Percentiles rank a stretch among this genome's conserved stretches.
Evolutionary conservation across 92 coral and sea anemone species (phyloP).

Genomic region (Zoanthus gigantus): DNA sequence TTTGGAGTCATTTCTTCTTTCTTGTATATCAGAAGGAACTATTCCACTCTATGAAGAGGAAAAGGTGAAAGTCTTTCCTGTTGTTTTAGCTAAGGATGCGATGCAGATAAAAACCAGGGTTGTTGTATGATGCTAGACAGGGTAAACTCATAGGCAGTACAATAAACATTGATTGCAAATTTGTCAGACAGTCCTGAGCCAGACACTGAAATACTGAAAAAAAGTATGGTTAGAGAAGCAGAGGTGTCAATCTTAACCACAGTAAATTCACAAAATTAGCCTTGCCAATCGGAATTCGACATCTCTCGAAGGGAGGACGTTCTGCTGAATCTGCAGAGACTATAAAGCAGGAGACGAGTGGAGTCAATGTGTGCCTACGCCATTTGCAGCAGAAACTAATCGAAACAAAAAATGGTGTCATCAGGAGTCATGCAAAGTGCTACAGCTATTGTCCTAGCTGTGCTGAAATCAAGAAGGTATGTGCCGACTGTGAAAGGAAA

Average conservation of each 20-base stretch:
- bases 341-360: constrained; percentile 38
- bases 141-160: constrained; percentile 25
- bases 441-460: constrained; percentile 48
- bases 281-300: constrained; percentile 35
- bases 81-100: constrained; percentile 40
- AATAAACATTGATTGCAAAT: constrained; percentile 2
- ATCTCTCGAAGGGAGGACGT: constrained; percentile 35
- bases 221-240: constrained; percentile 50
- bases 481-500: constrained; percentile 41
- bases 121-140: constrained; percentile 44
- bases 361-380: constrained; percentile 49
- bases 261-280: constrained; percentile 41
- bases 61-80: constrained; percentile 46
- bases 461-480: constrained; percentile 34
- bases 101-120: constrained; percentile 57
- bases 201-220: constrained; percentile 46
- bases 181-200: constrained; percentile 39
- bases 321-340: constrained; percentile 35
- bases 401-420: constrained; percentile 50
- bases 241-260: constrained; percentile 44
- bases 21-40: constrained; percentile 23
- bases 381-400: constrained; percentile 53
- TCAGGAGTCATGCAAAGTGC: constrained; percentile 42
- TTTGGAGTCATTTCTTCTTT: constrained; percentile 40
- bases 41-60: constrained; percentile 39